phyloP scores from a whole-genome alignment of 2,888 invertebrate genomes.

The Endotricha flammealis region DNA sequence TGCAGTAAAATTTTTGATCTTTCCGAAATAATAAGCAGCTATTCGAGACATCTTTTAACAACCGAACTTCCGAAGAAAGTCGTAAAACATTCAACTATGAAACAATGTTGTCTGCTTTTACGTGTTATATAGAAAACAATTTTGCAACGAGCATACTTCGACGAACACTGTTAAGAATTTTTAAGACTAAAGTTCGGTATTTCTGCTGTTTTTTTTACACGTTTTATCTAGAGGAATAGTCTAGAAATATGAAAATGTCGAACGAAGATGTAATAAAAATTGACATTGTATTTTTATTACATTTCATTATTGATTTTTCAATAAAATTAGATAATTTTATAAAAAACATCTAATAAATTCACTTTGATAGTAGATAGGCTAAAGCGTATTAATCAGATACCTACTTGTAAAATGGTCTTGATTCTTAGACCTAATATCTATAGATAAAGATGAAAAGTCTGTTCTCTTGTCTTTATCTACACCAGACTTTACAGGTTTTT shows the following conservation, averaged over 20 bases:
- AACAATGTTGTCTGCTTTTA: slow-evolving; percentile 19
- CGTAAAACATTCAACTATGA: slow-evolving; percentile 17
- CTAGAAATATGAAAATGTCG: slow-evolving; percentile 2
- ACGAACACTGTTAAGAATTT: slow-evolving; percentile 16
- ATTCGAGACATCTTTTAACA: slow-evolving; percentile 13
- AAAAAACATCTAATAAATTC: too few relatives aligned
- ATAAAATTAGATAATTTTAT: too few relatives aligned
- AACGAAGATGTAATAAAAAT: background rate
- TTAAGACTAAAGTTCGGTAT: slow-evolving; percentile 10
- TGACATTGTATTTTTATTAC: background rate
- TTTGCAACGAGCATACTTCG: slow-evolving; percentile 15
- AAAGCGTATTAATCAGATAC: too few relatives aligned
- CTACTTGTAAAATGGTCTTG: too few relatives aligned
- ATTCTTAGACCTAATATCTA: too few relatives aligned
- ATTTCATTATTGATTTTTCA: too few relatives aligned
- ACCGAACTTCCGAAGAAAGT: slow-evolving; percentile 13
- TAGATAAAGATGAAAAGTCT: too few relatives aligned
- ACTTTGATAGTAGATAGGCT: too few relatives aligned
- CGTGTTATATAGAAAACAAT: slow-evolving; percentile 20
- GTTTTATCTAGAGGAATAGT: slow-evolving; percentile 1
- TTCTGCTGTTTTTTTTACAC: slow-evolving; percentile 5
- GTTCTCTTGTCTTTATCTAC: too few relatives aligned
- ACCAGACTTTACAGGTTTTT: too few relatives aligned
- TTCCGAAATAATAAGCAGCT: slow-evolving; percentile 5
- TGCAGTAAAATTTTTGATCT: background rate